These are phyloP conservation scores for Cryptoprocta ferox DNA, from an alignment of 2,797 vertebrate genomes.

Conservation along the genomic window DNA sequence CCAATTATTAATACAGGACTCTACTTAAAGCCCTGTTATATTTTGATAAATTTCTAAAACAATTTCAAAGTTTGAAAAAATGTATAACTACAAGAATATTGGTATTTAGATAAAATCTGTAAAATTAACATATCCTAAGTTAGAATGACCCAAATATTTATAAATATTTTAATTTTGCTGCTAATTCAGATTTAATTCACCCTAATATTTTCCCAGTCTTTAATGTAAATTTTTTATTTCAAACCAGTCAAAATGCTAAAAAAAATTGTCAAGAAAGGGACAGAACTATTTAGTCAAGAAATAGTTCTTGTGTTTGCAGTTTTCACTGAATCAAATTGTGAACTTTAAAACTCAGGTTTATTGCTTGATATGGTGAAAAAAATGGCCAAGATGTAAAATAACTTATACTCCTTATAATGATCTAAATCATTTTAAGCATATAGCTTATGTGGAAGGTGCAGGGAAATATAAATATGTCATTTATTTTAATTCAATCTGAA, in stretches of 20 bases:
- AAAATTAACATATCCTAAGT: not conserved
- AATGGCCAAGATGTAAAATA: not conserved
- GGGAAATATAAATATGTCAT: not conserved
- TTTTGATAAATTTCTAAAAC: not conserved
- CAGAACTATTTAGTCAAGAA: not conserved
- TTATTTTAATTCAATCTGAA: slow-evolving; percentile 21
- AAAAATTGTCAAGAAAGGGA: not conserved
- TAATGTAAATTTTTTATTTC: not conserved
- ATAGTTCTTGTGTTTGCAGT: not conserved
- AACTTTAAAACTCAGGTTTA: not conserved
- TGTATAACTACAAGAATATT: not conserved
- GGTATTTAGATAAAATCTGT: not conserved
- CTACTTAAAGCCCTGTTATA: not conserved
- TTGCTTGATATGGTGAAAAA: not conserved
- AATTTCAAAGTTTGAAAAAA: not conserved
- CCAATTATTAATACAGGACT: not conserved
- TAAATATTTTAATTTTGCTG: not conserved
- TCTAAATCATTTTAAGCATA: not conserved
- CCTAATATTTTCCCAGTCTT: not conserved
- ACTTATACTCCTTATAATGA: not conserved
- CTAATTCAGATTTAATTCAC: not conserved
- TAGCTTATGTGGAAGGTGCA: not conserved
- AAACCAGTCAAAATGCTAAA: not conserved
- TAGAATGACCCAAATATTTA: not conserved
- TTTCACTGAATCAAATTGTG: not conserved